Evolutionary conservation across 2,888 invertebrate species (phyloP).

Genomic region (Oxystoma pomonae): DNA sequence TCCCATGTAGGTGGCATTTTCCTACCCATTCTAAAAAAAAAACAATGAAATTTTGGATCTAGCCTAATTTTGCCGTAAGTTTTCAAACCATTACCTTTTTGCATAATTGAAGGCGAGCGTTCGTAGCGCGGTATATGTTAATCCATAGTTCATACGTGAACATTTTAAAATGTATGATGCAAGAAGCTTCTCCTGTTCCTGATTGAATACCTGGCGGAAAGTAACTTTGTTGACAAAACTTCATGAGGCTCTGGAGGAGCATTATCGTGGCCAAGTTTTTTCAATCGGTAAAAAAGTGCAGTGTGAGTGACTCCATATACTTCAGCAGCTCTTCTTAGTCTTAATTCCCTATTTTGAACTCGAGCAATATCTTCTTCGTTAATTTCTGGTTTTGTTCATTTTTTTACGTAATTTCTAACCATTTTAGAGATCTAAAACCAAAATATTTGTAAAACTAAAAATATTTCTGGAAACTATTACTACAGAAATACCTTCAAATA

Average conservation of each 20-base stretch:
- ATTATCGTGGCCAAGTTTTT: neutral
- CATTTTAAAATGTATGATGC: conserved; percentile 11
- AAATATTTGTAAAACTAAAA: too few relatives aligned
- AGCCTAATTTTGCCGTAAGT: neutral
- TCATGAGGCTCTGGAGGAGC: neutral
- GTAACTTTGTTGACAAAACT: neutral
- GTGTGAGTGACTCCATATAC: conserved; percentile 9
- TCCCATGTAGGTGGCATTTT: conserved; percentile 1
- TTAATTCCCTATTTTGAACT: conserved; percentile 8
- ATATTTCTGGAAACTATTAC: neutral
- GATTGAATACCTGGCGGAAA: neutral
- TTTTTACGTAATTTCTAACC: conserved; percentile 3
- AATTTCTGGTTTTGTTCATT: conserved; percentile 10
- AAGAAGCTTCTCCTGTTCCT: conserved; percentile 2
- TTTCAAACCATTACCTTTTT: neutral
- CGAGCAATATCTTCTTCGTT: conserved; percentile 9
- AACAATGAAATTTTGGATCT: neutral
- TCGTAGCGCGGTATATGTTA: conserved; percentile 6
- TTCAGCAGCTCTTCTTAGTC: conserved; percentile 7
- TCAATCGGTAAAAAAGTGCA: conserved; percentile 9
- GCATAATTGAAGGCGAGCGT: conserved; percentile 3
- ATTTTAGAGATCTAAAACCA: neutral
- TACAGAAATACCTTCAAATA: neutral
- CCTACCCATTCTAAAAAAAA: neutral
- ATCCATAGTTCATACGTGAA: conserved; percentile 13